These are phyloP conservation scores for Coptodon bakossiorum DNA, from an alignment of 2,113 vertebrate species.

Conservation along the genomic window DNA sequence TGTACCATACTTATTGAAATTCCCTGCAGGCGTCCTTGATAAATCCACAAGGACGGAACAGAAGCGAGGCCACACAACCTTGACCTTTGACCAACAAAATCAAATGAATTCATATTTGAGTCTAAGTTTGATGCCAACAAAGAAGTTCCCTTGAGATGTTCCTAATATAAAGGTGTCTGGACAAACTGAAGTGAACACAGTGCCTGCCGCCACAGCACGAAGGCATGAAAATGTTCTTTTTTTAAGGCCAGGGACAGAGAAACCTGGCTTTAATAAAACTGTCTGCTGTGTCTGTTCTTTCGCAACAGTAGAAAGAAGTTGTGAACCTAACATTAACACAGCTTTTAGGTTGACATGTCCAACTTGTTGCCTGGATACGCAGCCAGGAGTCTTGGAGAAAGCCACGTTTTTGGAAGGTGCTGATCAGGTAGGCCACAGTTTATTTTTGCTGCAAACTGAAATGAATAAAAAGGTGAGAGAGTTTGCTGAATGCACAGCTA, in stretches of 20 bases:
- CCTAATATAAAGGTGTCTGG: neutral
- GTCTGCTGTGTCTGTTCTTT: neutral
- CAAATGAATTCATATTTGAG: neutral
- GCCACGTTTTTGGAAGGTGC: neutral
- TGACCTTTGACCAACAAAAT: neutral
- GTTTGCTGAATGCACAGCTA: neutral
- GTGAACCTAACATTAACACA: neutral
- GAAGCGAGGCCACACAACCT: neutral
- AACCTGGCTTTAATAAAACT: neutral
- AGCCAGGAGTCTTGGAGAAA: neutral
- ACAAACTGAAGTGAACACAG: neutral
- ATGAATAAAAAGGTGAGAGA: neutral
- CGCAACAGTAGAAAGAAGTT: neutral
- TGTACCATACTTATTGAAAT: neutral
- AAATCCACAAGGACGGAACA: neutral
- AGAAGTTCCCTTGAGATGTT: neutral
- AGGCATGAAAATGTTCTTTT: neutral
- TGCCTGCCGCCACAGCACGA: fast-evolving
- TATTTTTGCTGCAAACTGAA: neutral
- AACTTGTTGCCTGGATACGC: neutral
- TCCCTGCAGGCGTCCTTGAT: neutral
- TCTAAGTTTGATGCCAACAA: neutral
- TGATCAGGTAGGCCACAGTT: neutral
- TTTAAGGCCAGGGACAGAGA: neutral
- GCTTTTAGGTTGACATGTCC: neutral